Conservation (phyloP, 2,888 invertebrate species). For the Cerastis leucographa region DNA sequence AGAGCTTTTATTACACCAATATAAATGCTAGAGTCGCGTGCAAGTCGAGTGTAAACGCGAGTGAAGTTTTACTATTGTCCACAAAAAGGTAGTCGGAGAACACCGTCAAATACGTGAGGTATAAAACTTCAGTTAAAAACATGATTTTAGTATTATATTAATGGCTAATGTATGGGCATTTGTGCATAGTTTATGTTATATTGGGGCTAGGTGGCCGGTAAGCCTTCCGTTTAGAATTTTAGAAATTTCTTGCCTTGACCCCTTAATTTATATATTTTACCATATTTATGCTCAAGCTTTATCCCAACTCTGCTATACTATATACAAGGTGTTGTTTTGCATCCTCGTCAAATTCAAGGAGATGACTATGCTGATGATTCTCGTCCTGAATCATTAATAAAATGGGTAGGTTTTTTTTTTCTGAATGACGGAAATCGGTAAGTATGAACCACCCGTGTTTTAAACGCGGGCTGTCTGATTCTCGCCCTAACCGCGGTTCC, state of each 20-base stretch:
- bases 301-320: too few relatives aligned
- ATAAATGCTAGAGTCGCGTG: slow-evolving; percentile 66
- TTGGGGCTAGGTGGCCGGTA: background rate
- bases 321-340: too few relatives aligned
- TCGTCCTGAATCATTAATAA: too few relatives aligned
- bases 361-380: too few relatives aligned
- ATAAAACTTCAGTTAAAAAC: slow-evolving; percentile 55
- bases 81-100: slow-evolving; percentile 63
- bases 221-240: background rate
- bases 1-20: slow-evolving; percentile 62
- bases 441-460: too few relatives aligned
- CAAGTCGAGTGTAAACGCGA: slow-evolving; percentile 58
- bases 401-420: too few relatives aligned
- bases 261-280: slow-evolving; percentile 3
- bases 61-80: slow-evolving; percentile 66
- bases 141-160: slow-evolving; percentile 14
- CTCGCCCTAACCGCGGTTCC: too few relatives aligned
- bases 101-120: slow-evolving; percentile 63
- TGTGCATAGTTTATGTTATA: background rate
- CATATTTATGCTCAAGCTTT: background rate
- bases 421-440: too few relatives aligned
- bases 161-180: background rate
- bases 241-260: background rate
- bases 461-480: too few relatives aligned
- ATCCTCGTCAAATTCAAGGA: too few relatives aligned